Evolutionary conservation across 2,888 invertebrate species (phyloP).

Genomic region (Halocaridina rubra): DNA sequence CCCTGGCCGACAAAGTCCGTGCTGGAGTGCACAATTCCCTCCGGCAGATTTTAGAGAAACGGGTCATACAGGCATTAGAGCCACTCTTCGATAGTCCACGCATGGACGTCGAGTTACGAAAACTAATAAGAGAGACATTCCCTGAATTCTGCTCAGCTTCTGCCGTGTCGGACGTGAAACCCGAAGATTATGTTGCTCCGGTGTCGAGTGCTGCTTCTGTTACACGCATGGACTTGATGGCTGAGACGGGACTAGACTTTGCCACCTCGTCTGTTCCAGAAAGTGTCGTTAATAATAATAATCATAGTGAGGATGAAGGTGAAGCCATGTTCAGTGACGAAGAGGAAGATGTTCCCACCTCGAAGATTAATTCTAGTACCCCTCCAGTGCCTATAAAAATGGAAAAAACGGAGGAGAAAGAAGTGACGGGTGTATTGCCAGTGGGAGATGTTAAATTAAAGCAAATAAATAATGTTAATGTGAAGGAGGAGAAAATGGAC

Average conservation of each 20-base stretch:
- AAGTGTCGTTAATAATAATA: slow-evolving; percentile 53
- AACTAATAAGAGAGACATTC: slow-evolving; percentile 89
- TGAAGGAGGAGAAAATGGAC: slow-evolving; percentile 52
- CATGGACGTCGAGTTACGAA: slow-evolving; percentile 84
- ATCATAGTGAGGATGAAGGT: slow-evolving; percentile 66
- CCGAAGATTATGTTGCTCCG: slow-evolving; percentile 70
- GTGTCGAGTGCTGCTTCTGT: slow-evolving; percentile 45
- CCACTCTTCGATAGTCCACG: slow-evolving; percentile 90
- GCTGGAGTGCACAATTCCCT: slow-evolving; percentile 86
- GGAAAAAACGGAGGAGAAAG: slow-evolving; percentile 15
- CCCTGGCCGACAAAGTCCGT: slow-evolving; percentile 81
- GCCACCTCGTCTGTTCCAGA: slow-evolving; percentile 29
- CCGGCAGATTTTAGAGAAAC: slow-evolving; percentile 88
- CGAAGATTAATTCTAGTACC: background rate
- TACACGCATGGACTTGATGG: slow-evolving; percentile 61
- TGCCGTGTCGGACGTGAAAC: slow-evolving; percentile 33
- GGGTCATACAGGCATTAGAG: slow-evolving; percentile 87
- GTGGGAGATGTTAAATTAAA: slow-evolving; percentile 34
- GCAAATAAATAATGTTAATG: slow-evolving; percentile 40
- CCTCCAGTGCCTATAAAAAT: background rate
- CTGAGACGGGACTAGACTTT: slow-evolving; percentile 57
- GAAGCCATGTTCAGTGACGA: slow-evolving; percentile 89
- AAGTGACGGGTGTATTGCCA: background rate
- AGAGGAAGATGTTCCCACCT: slow-evolving; percentile 74
- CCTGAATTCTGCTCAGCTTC: slow-evolving; percentile 80